phyloP scores from a whole-genome alignment of 2,888 invertebrate species.

The Meghimatium bilineatum region DNA sequence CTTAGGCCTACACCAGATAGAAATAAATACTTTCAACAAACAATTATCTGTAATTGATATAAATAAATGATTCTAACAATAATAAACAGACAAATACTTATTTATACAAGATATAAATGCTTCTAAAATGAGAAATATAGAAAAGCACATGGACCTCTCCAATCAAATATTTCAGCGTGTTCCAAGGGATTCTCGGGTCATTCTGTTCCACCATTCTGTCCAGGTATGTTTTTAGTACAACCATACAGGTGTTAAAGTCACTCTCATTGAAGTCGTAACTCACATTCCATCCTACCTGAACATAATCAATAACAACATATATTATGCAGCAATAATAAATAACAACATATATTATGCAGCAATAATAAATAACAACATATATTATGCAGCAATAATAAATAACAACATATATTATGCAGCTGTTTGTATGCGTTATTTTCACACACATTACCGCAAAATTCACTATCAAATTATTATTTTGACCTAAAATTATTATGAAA shows the following conservation, averaged over 20 bases:
- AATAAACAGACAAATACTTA: no score
- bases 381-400: no score
- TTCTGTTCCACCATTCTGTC: constrained; percentile 81
- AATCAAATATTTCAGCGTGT: constrained; percentile 90
- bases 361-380: no score
- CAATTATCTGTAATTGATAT: no score
- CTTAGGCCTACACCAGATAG: no score
- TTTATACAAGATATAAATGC: background rate
- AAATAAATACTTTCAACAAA: no score
- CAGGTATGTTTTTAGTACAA: constrained; percentile 89
- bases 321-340: background rate
- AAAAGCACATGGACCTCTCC: constrained; percentile 83
- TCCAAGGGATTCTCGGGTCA: constrained; percentile 87
- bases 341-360: background rate
- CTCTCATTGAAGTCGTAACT: constrained; percentile 92
- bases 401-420: no score
- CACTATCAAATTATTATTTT: no score
- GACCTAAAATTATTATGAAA: no score
- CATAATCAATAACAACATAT: background rate
- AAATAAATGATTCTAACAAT: no score
- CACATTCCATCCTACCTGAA: constrained; percentile 94
- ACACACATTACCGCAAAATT: no score
- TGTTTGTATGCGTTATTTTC: no score
- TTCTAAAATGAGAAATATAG: background rate
- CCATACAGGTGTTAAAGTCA: constrained; percentile 91